Conservation (phyloP, 2,888 invertebrate species). For the Plagiodera versicolora region DNA sequence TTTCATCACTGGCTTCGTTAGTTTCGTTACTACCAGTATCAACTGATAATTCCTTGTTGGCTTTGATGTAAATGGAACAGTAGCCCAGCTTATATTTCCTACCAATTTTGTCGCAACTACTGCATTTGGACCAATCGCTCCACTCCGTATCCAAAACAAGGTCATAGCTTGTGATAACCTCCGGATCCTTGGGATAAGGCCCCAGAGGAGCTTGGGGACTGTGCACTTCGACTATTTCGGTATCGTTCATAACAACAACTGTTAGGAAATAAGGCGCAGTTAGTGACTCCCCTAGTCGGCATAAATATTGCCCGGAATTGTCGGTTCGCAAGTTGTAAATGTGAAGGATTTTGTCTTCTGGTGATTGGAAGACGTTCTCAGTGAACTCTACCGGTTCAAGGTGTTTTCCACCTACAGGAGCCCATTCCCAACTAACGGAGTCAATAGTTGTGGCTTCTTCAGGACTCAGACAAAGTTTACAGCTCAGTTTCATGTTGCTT, state of each 20-base stretch:
- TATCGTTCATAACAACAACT: conserved; percentile 55
- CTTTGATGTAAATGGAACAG: conserved; percentile 53
- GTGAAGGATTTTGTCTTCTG: conserved; percentile 56
- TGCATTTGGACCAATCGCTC: conserved; percentile 69
- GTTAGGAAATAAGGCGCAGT: conserved; percentile 59
- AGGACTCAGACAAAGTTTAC: conserved; percentile 61
- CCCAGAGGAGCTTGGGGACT: conserved; percentile 39
- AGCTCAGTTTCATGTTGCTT: conserved; percentile 53
- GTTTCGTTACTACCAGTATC: neutral
- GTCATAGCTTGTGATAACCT: conserved; percentile 42
- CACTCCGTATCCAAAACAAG: conserved; percentile 61
- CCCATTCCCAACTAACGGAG: conserved; percentile 58
- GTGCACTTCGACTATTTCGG: conserved; percentile 39
- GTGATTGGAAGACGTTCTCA: conserved; percentile 54
- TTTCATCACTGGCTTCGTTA: neutral
- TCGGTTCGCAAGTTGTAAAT: conserved; percentile 57
- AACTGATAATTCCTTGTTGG: conserved; percentile 10
- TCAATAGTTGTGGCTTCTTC: conserved; percentile 47
- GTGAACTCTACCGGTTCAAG: conserved; percentile 51
- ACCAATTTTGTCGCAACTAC: conserved; percentile 63
- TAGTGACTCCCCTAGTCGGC: conserved; percentile 54
- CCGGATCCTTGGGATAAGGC: conserved; percentile 46
- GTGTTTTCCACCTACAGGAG: conserved; percentile 35
- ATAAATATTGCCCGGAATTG: conserved; percentile 62
- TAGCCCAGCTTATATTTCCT: conserved; percentile 62